These are phyloP conservation scores for Barbus barbus DNA, from an alignment of 2,113 vertebrate species.

Conservation along the genomic window DNA sequence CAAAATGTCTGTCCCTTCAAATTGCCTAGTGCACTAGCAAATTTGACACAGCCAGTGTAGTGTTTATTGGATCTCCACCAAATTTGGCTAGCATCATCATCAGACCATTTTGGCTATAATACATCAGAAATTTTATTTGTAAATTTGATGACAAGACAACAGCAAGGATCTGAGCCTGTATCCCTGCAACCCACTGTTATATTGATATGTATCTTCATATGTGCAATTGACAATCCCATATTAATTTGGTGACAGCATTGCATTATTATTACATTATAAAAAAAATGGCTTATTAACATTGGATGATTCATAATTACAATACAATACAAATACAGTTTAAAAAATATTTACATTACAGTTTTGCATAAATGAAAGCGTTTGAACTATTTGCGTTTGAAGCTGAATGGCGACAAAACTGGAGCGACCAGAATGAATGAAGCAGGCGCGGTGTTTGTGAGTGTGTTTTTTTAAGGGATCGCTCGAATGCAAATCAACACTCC, in stretches of 20 bases:
- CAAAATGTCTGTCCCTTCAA: neutral
- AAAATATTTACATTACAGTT: neutral
- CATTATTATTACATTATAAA: neutral
- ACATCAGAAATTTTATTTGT: neutral
- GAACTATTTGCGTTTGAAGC: neutral
- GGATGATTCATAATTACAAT: neutral
- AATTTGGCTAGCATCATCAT: neutral
- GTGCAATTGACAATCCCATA: neutral
- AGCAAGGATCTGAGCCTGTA: neutral
- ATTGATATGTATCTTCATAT: neutral
- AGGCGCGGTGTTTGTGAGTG: neutral
- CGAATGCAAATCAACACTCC: neutral
- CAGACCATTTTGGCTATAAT: neutral
- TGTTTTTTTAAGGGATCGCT: neutral
- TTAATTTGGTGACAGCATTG: neutral
- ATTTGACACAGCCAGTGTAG: neutral
- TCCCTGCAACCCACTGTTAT: neutral
- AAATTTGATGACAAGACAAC: neutral
- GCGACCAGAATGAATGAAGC: neutral
- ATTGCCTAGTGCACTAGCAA: neutral
- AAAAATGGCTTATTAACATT: neutral
- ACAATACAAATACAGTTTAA: neutral
- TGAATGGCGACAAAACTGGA: neutral
- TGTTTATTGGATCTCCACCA: neutral
- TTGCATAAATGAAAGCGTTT: neutral